A percentile compares a stretch with the other conserved stretches of the same genome.
Evolutionary conservation across 2,113 vertebrate species (phyloP).

Genomic region (Coptodon rendalli): DNA sequence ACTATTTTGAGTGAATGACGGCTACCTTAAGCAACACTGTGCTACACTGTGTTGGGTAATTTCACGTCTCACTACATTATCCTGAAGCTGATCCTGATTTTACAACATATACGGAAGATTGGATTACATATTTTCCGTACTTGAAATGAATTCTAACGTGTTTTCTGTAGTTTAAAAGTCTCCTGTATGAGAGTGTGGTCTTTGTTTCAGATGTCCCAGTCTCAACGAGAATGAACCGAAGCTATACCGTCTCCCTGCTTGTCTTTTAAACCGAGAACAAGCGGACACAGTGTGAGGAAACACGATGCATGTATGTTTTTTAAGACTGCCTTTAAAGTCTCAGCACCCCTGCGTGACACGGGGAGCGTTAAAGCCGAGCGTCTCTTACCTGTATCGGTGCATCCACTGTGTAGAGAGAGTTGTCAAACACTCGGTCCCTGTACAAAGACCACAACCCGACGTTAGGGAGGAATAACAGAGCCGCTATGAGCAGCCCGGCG

Average conservation of each 20-base stretch:
- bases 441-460: constrained; percentile 90
- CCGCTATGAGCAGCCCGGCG: constrained; percentile 80
- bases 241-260: not conserved
- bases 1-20: not conserved
- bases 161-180: not conserved
- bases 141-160: not conserved
- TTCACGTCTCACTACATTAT: not conserved
- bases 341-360: not conserved
- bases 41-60: not conserved
- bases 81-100: not conserved
- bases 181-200: not conserved
- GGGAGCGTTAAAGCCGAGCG: not conserved
- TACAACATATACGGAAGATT: not conserved
- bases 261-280: not conserved
- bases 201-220: not conserved
- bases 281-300: not conserved
- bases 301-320: not conserved
- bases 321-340: not conserved
- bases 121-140: not conserved
- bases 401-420: constrained; percentile 56
- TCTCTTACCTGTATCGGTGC: constrained; percentile 64
- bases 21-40: not conserved
- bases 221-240: accelerated
- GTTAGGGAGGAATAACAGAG: constrained; percentile 85
- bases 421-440: constrained; percentile 82